A percentile compares a stretch with the other conserved stretches of the same genome.
Evolutionary conservation across 2,797 vertebrate genomes (phyloP).

Genomic region (Amniataba percoides): DNA sequence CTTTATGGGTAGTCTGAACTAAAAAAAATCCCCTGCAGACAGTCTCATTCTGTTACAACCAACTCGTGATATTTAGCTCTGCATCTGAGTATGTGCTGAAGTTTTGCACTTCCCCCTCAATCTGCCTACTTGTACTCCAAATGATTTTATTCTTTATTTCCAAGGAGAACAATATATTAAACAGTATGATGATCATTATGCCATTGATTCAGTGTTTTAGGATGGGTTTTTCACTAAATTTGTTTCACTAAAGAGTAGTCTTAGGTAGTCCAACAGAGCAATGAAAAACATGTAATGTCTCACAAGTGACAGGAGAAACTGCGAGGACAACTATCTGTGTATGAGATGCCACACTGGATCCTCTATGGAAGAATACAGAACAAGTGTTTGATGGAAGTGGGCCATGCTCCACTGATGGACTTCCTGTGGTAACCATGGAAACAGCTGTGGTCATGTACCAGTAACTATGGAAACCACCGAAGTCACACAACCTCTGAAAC

Average conservation of each 20-base stretch:
- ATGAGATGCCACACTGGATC: neutral
- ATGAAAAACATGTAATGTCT: neutral
- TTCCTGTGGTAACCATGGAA: constrained; percentile 49
- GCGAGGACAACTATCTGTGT: neutral
- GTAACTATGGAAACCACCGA: constrained; percentile 34
- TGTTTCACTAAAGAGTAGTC: neutral
- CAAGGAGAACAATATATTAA: too few species aligned
- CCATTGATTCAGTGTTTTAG: neutral
- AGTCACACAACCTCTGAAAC: constrained; percentile 9
- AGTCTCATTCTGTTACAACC: neutral
- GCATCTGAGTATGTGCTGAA: neutral
- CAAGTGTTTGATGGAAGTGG: constrained; percentile 10
- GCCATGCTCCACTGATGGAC: constrained; percentile 33
- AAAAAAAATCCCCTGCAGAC: neutral
- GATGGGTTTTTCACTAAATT: neutral
- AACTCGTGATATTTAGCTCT: neutral
- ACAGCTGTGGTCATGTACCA: constrained; percentile 9
- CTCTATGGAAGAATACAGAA: neutral
- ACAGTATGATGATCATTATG: neutral
- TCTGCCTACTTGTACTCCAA: neutral
- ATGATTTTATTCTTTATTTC: neutral
- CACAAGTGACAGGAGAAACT: neutral
- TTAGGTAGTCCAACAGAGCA: neutral
- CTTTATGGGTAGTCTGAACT: neutral
- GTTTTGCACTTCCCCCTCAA: neutral